Conservation (phyloP, 1,140 invertebrate species). For the Brachionus plicatilis region DNA sequence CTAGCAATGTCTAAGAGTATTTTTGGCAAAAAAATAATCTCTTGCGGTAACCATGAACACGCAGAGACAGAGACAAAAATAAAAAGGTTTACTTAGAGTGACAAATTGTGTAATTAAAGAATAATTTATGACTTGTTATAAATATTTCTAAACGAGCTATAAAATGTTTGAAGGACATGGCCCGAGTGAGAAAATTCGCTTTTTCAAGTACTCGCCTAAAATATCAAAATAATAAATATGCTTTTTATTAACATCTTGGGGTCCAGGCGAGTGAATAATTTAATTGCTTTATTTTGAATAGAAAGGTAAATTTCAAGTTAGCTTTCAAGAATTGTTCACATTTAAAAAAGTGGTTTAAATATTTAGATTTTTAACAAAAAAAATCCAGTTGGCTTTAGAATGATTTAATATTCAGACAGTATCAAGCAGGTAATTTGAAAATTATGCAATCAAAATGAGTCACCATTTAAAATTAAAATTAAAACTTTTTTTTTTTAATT, state of each 20-base stretch:
- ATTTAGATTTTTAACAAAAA: background rate
- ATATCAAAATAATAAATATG: background rate
- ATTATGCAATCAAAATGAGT: background rate
- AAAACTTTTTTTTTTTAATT: background rate
- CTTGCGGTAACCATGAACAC: background rate
- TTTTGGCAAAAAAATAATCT: background rate
- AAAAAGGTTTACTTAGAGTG: background rate
- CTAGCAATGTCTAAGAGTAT: background rate
- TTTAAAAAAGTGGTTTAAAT: background rate
- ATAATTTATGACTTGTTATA: background rate
- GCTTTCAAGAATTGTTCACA: background rate
- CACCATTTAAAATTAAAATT: background rate
- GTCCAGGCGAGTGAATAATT: background rate
- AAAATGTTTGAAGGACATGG: background rate
- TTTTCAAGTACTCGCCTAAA: background rate
- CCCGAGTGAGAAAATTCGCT: background rate
- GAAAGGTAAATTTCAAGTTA: background rate
- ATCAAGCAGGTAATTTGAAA: background rate
- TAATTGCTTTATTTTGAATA: background rate
- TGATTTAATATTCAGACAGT: background rate
- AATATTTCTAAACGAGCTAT: background rate
- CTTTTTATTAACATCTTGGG: background rate
- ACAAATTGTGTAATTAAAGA: background rate
- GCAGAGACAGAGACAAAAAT: background rate
- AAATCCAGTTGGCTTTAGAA: background rate